A percentile compares a stretch with the other conserved stretches of the same genome.
phyloP scores from a whole-genome alignment of 2,113 vertebrate genomes.

The Gallinago undulata region DNA sequence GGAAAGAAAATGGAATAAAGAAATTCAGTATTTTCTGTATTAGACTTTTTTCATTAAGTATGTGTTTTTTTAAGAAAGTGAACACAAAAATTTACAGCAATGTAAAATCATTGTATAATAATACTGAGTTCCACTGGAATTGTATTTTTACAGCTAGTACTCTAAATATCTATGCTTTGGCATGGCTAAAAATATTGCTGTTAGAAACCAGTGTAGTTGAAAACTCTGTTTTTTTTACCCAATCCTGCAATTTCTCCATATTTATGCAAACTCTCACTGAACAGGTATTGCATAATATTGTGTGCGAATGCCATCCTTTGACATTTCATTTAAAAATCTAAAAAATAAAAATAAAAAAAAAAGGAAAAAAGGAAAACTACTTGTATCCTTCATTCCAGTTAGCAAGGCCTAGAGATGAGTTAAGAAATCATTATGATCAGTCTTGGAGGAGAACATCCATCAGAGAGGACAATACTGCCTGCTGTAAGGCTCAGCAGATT shows the following conservation, averaged over 20 bases:
- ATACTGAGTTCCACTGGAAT: background rate
- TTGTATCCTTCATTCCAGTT: background rate
- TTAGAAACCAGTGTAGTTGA: background rate
- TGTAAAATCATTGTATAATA: background rate
- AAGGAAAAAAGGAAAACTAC: background rate
- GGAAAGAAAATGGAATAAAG: background rate
- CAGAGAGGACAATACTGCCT: background rate
- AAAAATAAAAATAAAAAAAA: background rate
- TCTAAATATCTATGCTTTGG: background rate
- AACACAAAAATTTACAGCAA: background rate
- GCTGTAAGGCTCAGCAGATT: background rate
- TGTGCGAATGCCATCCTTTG: background rate
- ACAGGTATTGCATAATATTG: background rate
- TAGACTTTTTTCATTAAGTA: background rate
- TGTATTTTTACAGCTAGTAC: background rate
- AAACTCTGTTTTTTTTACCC: background rate
- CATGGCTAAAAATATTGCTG: background rate
- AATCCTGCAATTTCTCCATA: background rate
- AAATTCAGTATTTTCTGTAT: background rate
- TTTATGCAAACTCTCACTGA: background rate
- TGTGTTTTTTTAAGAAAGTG: background rate
- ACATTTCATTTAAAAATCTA: background rate
- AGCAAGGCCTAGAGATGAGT: background rate
- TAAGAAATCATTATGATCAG: background rate
- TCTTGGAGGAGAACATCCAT: background rate